Conservation (phyloP, 2,113 vertebrate species). For the Bucco capensis region DNA sequence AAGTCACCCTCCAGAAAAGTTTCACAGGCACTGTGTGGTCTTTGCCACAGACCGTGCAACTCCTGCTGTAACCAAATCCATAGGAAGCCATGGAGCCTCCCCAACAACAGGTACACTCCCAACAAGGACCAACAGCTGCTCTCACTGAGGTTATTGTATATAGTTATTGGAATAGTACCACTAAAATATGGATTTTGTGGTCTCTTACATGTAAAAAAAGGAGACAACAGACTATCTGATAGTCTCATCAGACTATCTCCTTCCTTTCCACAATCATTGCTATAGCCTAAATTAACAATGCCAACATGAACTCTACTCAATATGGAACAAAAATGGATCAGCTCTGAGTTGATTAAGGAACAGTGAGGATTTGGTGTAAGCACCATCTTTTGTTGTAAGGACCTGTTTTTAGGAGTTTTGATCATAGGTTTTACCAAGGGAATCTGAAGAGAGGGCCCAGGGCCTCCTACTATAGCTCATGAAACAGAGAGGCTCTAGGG, state of each 20-base stretch:
- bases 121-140: not conserved
- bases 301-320: not conserved
- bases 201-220: not conserved
- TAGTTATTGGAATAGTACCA: not conserved
- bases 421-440: not conserved
- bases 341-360: not conserved
- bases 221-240: not conserved
- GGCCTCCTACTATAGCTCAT: not conserved
- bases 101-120: not conserved
- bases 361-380: not conserved
- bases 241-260: not conserved
- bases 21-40: fast-evolving
- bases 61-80: not conserved
- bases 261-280: not conserved
- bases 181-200: not conserved
- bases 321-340: not conserved
- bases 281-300: not conserved
- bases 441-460: not conserved
- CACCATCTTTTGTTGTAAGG: too few relatives aligned
- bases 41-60: not conserved
- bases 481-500: not conserved
- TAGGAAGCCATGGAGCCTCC: not conserved
- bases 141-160: too few relatives aligned
- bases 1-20: not conserved
- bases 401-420: not conserved